Evolutionary conservation across 1,140 invertebrate species (phyloP).

Genomic region (Chlorops oryzae): DNA sequence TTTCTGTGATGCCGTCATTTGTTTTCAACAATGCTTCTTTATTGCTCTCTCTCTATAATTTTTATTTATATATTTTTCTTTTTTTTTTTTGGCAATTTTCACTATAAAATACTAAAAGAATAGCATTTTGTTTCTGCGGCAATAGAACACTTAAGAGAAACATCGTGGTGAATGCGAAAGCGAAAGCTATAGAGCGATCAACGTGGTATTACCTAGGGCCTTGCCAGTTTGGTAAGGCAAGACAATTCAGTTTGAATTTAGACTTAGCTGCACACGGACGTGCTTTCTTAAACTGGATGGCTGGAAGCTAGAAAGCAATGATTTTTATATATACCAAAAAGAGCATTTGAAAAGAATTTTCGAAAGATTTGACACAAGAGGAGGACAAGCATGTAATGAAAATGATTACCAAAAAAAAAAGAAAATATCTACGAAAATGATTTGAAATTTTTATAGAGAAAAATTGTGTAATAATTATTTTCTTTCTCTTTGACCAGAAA

Average conservation of each 20-base stretch:
- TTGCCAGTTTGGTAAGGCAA: conserved; percentile 36
- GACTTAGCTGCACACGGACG: conserved; percentile 46
- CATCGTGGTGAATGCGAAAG: too few relatives aligned
- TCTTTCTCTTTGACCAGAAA: conserved; percentile 8
- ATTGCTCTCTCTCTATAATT: too few relatives aligned
- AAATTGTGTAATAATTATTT: too few relatives aligned
- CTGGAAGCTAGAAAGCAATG: conserved; percentile 33
- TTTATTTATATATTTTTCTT: too few relatives aligned
- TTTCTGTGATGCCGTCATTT: too few relatives aligned
- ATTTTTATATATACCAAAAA: conserved; percentile 1
- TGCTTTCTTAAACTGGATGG: conserved; percentile 47
- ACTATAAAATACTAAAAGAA: too few relatives aligned
- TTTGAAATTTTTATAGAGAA: too few relatives aligned
- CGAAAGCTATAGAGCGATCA: conserved; percentile 5
- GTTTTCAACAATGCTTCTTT: too few relatives aligned
- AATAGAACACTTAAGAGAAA: too few relatives aligned
- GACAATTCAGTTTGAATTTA: conserved; percentile 43
- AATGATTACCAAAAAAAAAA: conserved; percentile 6
- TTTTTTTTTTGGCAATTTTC: too few relatives aligned
- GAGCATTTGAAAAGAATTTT: conserved; percentile 6
- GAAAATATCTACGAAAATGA: too few relatives aligned
- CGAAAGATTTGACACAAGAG: neutral
- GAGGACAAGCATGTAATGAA: neutral
- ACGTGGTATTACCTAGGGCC: conserved; percentile 23
- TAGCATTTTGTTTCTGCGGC: too few relatives aligned